phyloP scores from a whole-genome alignment of 2,797 vertebrate genomes.

The Ibycter americanus region DNA sequence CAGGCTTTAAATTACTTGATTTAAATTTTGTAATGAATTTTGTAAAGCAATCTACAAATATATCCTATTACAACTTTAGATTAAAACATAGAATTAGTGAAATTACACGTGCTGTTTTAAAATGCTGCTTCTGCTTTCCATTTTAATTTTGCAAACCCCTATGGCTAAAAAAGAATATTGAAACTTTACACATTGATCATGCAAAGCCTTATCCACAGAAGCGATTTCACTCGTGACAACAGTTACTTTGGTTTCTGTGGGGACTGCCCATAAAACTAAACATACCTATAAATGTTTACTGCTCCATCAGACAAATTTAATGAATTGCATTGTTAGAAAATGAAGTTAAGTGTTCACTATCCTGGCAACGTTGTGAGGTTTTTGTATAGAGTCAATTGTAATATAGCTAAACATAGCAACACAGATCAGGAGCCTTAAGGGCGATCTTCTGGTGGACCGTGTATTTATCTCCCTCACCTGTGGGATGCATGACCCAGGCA shows the following conservation, averaged over 20 bases:
- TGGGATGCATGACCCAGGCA: neutral
- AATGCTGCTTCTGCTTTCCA: neutral
- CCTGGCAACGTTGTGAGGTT: neutral
- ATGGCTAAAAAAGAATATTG: neutral
- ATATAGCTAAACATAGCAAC: neutral
- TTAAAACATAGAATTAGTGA: neutral
- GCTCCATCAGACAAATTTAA: neutral
- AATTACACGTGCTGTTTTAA: neutral
- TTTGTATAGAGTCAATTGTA: neutral
- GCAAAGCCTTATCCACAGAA: neutral
- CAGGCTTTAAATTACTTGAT: neutral
- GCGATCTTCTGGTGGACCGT: neutral
- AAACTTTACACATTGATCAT: neutral
- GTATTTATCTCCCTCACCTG: neutral
- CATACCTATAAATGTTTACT: neutral
- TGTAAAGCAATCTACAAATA: neutral
- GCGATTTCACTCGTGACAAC: neutral
- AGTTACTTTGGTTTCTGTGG: neutral
- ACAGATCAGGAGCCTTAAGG: neutral
- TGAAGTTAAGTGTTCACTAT: neutral
- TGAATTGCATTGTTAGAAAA: neutral
- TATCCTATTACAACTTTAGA: neutral
- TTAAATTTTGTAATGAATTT: neutral
- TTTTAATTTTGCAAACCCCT: neutral
- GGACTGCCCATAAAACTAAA: neutral